phyloP scores from a whole-genome alignment of 2,797 vertebrate genomes.

The Silurus aristotelis region DNA sequence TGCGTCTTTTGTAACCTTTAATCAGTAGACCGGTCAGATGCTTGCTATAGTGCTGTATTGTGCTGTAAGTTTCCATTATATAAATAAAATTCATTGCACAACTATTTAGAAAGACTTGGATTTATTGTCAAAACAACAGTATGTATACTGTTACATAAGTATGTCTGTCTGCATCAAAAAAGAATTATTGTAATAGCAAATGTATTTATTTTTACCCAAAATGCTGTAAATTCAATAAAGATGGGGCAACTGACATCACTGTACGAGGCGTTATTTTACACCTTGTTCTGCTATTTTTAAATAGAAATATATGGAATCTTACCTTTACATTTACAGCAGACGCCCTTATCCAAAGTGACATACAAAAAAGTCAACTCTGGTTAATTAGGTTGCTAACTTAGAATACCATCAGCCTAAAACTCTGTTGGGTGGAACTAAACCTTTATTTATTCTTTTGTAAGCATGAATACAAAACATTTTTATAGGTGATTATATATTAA shows the following conservation, averaged over 20 bases:
- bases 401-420: too few species aligned
- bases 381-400: too few species aligned
- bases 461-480: too few species aligned
- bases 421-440: too few species aligned
- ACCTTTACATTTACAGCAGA: too few species aligned
- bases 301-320: not conserved
- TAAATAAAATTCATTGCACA: constrained; percentile 8
- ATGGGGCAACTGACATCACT: not conserved
- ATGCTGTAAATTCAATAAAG: not conserved
- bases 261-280: not conserved
- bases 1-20: not conserved
- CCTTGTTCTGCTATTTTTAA: not conserved
- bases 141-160: too few species aligned
- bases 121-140: not conserved
- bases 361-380: too few species aligned
- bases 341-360: too few species aligned
- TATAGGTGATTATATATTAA: too few species aligned
- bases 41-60: not conserved
- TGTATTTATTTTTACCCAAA: not conserved
- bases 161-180: not conserved
- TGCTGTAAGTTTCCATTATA: not conserved
- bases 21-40: not conserved
- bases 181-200: not conserved
- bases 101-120: not conserved
- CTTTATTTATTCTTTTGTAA: too few species aligned